These are phyloP conservation scores for Ahaetulla prasina DNA, from an alignment of 2,113 vertebrate genomes.

Conservation along the genomic window DNA sequence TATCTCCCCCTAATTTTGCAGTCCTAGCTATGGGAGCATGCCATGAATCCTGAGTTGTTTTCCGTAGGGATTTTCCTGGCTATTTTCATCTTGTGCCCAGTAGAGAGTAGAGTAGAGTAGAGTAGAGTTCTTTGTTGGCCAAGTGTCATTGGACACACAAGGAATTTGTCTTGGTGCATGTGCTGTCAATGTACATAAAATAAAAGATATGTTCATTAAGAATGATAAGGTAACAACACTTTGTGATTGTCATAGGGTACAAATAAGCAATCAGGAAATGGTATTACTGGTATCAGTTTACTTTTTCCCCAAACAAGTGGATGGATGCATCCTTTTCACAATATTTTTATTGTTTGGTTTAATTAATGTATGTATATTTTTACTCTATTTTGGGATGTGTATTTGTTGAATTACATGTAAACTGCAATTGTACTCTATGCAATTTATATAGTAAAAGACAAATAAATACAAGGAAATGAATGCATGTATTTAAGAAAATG, in stretches of 20 bases:
- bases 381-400: background rate
- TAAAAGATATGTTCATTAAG: no score
- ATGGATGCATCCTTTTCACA: background rate
- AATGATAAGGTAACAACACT: no score
- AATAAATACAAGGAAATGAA: background rate
- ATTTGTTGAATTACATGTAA: background rate
- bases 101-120: no score
- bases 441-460: background rate
- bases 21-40: background rate
- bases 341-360: background rate
- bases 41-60: background rate
- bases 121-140: no score
- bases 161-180: no score
- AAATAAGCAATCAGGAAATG: no score
- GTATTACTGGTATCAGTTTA: background rate
- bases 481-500: background rate
- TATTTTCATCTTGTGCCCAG: background rate
- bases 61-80: background rate
- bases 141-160: no score
- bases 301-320: background rate
- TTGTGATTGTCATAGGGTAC: no score
- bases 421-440: background rate
- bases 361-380: background rate
- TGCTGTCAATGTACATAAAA: no score
- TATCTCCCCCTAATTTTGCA: background rate